phyloP scores from a whole-genome alignment of 1,140 invertebrate genomes.

The Lucilia cuprina region DNA sequence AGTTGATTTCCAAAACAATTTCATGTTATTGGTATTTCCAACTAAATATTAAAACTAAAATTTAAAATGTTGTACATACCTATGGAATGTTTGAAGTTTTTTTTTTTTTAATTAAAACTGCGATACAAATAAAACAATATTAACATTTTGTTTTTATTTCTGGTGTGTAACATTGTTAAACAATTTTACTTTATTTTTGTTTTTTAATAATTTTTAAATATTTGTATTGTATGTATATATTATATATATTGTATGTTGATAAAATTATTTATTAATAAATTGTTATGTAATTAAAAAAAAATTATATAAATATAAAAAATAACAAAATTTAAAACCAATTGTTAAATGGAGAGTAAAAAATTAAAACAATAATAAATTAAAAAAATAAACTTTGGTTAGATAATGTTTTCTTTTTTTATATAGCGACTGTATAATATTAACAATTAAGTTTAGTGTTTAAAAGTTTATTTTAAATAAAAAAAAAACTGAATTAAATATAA shows the following conservation, averaged over 20 bases:
- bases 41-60: no score
- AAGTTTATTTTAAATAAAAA: not conserved
- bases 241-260: not conserved
- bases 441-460: conserved; percentile 7
- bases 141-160: no score
- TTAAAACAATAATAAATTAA: not conserved
- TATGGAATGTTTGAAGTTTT: no score
- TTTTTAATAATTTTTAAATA: not conserved
- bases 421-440: not conserved
- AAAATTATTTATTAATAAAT: not conserved
- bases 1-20: no score
- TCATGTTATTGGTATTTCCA: no score
- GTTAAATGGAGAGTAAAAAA: not conserved
- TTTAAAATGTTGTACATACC: no score
- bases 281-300: not conserved
- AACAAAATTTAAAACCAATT: conserved; percentile 17
- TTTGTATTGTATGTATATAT: conserved; percentile 19
- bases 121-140: no score
- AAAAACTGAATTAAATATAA: no score
- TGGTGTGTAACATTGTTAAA: not conserved
- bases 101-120: no score
- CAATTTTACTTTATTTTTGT: conserved; percentile 11
- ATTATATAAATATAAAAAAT: not conserved
- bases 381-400: conserved; percentile 24
- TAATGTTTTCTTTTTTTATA: not conserved